Conservation (phyloP, 1,140 invertebrate species). For the Ruditapes philippinarum region DNA sequence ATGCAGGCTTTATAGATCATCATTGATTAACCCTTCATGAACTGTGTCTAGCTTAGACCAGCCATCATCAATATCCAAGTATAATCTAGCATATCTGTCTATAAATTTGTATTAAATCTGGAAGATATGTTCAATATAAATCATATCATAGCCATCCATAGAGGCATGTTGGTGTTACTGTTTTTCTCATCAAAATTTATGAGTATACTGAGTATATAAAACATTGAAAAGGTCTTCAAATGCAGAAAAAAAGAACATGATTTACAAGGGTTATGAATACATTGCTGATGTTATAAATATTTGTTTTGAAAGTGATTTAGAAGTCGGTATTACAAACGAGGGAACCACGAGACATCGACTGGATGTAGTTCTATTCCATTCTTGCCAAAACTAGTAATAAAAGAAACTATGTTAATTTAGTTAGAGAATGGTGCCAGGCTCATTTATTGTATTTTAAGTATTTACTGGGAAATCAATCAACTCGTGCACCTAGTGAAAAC, state of each 20-base stretch:
- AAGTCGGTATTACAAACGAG: too few species aligned
- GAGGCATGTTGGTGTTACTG: constrained; percentile 43
- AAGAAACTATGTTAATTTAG: constrained; percentile 17
- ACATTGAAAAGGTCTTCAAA: constrained; percentile 22
- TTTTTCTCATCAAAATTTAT: constrained; percentile 28
- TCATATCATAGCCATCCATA: constrained; percentile 31
- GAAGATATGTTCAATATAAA: constrained; percentile 31
- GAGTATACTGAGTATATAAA: not conserved
- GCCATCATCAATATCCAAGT: constrained; percentile 35
- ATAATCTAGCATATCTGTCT: constrained; percentile 59
- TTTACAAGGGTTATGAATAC: not conserved
- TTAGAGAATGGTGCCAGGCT: constrained; percentile 12
- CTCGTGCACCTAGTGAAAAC: too few species aligned
- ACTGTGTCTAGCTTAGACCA: constrained; percentile 53
- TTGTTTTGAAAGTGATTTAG: not conserved
- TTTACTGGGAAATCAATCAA: constrained; percentile 9
- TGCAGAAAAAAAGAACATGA: not conserved
- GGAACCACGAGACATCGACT: too few species aligned
- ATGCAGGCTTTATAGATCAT: constrained; percentile 58
- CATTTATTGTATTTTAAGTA: constrained; percentile 4
- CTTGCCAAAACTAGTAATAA: constrained; percentile 14
- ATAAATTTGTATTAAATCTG: constrained; percentile 62
- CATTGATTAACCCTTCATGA: constrained; percentile 68
- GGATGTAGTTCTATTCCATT: not conserved
- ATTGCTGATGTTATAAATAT: not conserved